phyloP scores from a whole-genome alignment of 2,113 vertebrate species.

The Pteruthius melanotis region DNA sequence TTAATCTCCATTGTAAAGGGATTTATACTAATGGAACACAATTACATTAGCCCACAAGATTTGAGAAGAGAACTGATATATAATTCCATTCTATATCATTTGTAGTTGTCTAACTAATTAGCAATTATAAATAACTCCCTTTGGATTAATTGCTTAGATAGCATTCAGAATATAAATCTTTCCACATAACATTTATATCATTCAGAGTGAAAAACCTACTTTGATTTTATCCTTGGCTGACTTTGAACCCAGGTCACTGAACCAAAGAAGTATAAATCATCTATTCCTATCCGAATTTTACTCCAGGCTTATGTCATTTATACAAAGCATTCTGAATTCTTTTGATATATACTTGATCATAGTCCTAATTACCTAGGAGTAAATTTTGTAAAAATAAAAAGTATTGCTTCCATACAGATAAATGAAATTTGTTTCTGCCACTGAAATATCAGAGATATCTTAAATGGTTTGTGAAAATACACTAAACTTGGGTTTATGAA shows the following conservation, averaged over 20 bases:
- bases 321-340: neutral
- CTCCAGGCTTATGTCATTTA: neutral
- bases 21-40: constrained; percentile 37
- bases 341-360: neutral
- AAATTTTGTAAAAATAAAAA: neutral
- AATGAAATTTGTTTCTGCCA: neutral
- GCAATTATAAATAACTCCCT: constrained; percentile 46
- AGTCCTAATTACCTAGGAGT: neutral
- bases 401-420: neutral
- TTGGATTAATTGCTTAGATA: constrained; percentile 51
- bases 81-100: constrained; percentile 21
- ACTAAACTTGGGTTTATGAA: neutral
- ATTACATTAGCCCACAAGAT: constrained; percentile 24
- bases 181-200: constrained; percentile 2
- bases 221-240: constrained; percentile 50
- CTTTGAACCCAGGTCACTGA: constrained; percentile 23
- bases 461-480: neutral
- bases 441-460: neutral
- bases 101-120: constrained; percentile 52
- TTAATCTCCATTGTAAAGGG: constrained; percentile 39
- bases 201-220: neutral
- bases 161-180: constrained; percentile 51
- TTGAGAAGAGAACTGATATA: constrained; percentile 17
- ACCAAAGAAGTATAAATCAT: constrained; percentile 1
- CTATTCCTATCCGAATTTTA: neutral